A percentile compares a stretch with the other conserved stretches of the same genome.
Evolutionary conservation across 2,888 invertebrate genomes (phyloP).

Genomic region (Leptinotarsa rubiginosa): DNA sequence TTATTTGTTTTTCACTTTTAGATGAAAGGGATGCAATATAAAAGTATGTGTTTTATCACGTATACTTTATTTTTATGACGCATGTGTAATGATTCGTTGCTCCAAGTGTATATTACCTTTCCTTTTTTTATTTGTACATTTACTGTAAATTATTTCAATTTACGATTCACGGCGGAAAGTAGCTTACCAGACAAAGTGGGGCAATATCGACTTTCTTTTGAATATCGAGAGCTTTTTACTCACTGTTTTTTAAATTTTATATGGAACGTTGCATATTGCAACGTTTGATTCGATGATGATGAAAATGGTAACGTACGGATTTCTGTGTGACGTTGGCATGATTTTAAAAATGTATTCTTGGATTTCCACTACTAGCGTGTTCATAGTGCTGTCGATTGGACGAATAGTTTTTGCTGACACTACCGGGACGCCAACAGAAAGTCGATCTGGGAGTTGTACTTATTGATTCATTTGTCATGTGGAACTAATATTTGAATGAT

Average conservation of each 20-base stretch:
- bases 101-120: conserved; percentile 28
- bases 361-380: conserved; percentile 21
- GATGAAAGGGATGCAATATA: too few species aligned
- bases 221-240: conserved; percentile 21
- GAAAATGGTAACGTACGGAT: background rate
- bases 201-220: conserved; percentile 16
- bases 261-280: conserved; percentile 17
- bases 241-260: conserved; percentile 23
- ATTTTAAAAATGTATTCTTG: conserved; percentile 16
- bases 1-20: too few species aligned
- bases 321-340: background rate
- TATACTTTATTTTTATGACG: too few species aligned
- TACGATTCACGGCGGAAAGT: conserved; percentile 27
- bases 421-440: background rate
- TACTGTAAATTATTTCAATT: conserved; percentile 45
- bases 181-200: conserved; percentile 10
- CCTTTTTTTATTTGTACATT: conserved; percentile 48
- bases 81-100: too few species aligned
- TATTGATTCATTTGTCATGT: too few species aligned
- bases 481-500: too few species aligned
- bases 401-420: conserved; percentile 21
- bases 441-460: too few species aligned
- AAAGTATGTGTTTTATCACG: too few species aligned
- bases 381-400: conserved; percentile 11
- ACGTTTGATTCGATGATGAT: conserved; percentile 6